These are phyloP conservation scores for Coranthus polyacanthus DNA, from an alignment of 2,797 vertebrate genomes.

Conservation along the genomic window DNA sequence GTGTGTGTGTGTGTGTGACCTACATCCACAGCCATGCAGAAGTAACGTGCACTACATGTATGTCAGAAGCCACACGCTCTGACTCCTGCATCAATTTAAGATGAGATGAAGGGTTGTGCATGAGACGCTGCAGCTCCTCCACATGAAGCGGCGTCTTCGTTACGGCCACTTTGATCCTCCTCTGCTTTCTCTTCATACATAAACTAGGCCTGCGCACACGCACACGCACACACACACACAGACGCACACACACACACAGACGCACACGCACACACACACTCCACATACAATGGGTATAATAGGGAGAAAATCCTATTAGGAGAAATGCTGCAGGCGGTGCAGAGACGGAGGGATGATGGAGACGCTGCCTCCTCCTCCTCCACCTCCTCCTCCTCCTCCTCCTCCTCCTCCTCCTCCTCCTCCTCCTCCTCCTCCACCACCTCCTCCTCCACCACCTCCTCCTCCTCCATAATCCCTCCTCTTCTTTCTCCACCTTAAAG, in stretches of 20 bases:
- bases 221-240: not conserved
- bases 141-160: slow-evolving; percentile 36
- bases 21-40: slow-evolving; percentile 78
- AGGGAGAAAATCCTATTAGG: slow-evolving; percentile 61
- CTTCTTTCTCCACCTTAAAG: not conserved
- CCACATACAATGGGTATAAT: slow-evolving; percentile 46
- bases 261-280: slow-evolving; percentile 13
- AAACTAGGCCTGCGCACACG: not conserved
- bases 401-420: not conserved
- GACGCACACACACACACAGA: slow-evolving; percentile 18
- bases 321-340: slow-evolving; percentile 27
- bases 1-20: slow-evolving; percentile 61
- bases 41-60: slow-evolving; percentile 63
- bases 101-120: too few relatives aligned
- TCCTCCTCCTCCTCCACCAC: too few relatives aligned
- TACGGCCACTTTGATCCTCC: slow-evolving; percentile 44
- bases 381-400: not conserved
- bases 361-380: slow-evolving; percentile 4
- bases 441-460: too few relatives aligned
- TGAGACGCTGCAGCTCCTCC: slow-evolving; percentile 14
- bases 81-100: slow-evolving; percentile 23
- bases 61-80: slow-evolving; percentile 21
- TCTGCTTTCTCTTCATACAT: slow-evolving; percentile 16
- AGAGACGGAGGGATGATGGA: slow-evolving; percentile 39
- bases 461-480: not conserved